These are phyloP conservation scores for Peribatodes rhomboidaria DNA, from an alignment of 2,888 invertebrate species.

Conservation along the genomic window DNA sequence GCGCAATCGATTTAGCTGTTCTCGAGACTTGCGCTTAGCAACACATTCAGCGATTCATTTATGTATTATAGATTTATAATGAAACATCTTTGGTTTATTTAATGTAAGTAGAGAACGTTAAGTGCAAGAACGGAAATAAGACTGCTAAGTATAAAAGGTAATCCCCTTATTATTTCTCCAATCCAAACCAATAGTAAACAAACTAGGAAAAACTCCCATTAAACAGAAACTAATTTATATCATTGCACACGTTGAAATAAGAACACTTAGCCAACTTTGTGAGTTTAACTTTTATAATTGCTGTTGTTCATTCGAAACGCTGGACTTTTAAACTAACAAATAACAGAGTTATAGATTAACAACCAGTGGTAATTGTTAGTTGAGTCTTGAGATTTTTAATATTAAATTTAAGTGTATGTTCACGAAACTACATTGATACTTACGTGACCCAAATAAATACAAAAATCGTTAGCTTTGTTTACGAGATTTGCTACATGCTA, in stretches of 20 bases:
- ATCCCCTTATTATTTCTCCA: slow-evolving; percentile 5
- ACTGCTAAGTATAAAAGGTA: background rate
- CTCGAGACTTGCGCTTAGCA: no score
- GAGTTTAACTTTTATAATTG: slow-evolving; percentile 58
- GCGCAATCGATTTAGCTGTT: no score
- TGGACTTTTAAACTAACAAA: slow-evolving; percentile 34
- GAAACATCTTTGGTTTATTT: no score
- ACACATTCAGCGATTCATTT: no score
- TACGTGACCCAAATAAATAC: no score
- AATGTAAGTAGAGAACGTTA: no score
- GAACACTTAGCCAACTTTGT: slow-evolving; percentile 51
- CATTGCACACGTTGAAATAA: slow-evolving; percentile 33
- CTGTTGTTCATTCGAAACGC: slow-evolving; percentile 51
- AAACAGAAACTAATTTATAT: slow-evolving; percentile 21
- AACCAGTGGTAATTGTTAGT: background rate
- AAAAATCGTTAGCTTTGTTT: no score
- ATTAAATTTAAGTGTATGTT: background rate
- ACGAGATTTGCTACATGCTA: no score
- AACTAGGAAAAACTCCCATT: slow-evolving; percentile 13
- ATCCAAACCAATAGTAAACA: background rate
- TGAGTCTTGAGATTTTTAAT: background rate
- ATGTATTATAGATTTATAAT: no score
- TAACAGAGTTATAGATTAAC: slow-evolving; percentile 18
- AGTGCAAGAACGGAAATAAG: no score
- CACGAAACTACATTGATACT: no score